These are phyloP conservation scores for Oasisia sp. DNA, from an alignment of 2,888 invertebrate genomes.

Conservation along the genomic window DNA sequence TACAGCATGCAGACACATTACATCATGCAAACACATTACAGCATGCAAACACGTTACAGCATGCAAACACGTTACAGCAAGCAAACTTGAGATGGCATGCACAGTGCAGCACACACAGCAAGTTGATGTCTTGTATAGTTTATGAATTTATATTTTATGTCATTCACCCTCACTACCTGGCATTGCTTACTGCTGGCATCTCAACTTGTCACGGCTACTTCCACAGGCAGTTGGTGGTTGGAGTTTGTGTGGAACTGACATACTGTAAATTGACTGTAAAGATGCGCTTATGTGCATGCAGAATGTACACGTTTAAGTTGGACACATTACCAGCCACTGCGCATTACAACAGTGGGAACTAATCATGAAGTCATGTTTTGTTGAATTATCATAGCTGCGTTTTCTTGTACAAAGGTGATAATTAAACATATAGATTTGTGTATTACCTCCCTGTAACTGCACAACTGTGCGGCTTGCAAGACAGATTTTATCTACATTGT, in stretches of 20 bases:
- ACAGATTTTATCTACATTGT: not conserved
- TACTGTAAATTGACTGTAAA: no score
- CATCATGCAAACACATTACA: not conserved
- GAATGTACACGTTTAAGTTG: not conserved
- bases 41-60: not conserved
- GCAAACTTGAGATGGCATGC: not conserved
- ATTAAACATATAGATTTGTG: not conserved
- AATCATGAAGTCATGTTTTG: not conserved
- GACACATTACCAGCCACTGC: not conserved
- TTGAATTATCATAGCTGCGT: not conserved
- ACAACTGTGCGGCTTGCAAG: not conserved
- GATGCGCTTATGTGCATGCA: not conserved
- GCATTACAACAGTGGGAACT: not conserved
- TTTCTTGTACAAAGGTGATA: conserved; percentile 17
- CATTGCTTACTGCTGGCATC: not conserved
- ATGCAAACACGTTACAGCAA: not conserved
- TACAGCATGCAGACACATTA: not conserved
- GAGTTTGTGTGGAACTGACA: no score
- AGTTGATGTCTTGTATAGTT: not conserved
- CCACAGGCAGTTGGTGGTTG: no score
- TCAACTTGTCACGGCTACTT: not conserved
- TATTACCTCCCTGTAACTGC: not conserved
- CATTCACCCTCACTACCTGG: not conserved
- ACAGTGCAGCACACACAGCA: not conserved
- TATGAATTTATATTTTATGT: not conserved